These are phyloP conservation scores for Papilio polytes DNA, from an alignment of 1,140 invertebrate genomes.

Conservation along the genomic window DNA sequence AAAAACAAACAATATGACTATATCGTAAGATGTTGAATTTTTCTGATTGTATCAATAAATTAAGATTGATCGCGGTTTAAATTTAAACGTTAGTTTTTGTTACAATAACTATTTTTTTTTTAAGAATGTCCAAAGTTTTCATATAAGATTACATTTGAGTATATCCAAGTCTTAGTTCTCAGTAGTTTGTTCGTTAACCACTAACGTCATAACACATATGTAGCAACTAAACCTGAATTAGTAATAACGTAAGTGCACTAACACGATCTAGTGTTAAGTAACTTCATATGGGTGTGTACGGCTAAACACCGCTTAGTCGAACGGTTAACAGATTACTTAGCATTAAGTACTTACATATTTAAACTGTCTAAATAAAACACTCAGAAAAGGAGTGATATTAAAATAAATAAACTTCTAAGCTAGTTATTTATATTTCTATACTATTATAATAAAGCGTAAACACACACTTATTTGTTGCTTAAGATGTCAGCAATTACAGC, in stretches of 20 bases:
- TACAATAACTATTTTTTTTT: too few relatives aligned
- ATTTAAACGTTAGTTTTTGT: background rate
- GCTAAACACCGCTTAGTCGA: background rate
- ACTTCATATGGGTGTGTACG: constrained; percentile 1
- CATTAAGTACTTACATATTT: background rate
- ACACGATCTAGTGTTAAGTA: constrained; percentile 22
- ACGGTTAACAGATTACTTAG: background rate
- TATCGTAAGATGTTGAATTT: background rate
- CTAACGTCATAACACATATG: constrained; percentile 6
- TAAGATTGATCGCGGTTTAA: background rate
- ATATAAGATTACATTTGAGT: too few relatives aligned
- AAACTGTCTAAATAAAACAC: background rate
- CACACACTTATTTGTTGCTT: too few relatives aligned
- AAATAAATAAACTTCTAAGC: too few relatives aligned
- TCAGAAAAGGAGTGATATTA: background rate
- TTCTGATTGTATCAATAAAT: background rate
- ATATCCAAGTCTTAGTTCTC: background rate
- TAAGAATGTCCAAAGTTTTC: too few relatives aligned
- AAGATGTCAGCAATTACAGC: too few relatives aligned
- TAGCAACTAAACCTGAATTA: constrained; percentile 18
- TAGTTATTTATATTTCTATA: too few relatives aligned
- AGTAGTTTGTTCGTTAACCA: background rate
- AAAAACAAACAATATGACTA: too few relatives aligned
- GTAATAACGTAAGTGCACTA: background rate
- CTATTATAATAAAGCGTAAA: too few relatives aligned